A percentile compares a stretch with the other conserved stretches of the same genome.
phyloP scores from a whole-genome alignment of 2,888 invertebrate species.

The Synergus gifuensis region DNA sequence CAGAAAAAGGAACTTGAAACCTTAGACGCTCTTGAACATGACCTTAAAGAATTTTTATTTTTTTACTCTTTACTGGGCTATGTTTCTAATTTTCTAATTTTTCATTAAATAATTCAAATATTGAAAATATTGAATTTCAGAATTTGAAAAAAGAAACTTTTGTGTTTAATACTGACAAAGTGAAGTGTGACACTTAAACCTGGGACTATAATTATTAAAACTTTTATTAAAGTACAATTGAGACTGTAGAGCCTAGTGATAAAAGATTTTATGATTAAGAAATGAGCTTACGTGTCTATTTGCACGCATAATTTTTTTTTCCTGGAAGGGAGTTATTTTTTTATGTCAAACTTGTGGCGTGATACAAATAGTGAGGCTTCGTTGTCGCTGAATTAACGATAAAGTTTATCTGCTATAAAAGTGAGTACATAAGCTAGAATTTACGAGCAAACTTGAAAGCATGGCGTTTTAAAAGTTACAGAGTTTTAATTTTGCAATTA shows the following conservation, averaged over 20 bases:
- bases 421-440: constrained; percentile 10
- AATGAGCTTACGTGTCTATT: neutral
- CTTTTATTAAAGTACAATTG: neutral
- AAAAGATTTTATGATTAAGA: neutral
- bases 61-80: neutral
- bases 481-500: constrained; percentile 45
- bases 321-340: neutral
- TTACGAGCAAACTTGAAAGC: neutral
- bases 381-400: constrained; percentile 6
- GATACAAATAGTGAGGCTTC: neutral
- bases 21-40: constrained; percentile 25
- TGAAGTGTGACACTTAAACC: neutral
- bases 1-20: neutral
- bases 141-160: neutral
- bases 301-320: neutral
- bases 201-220: neutral
- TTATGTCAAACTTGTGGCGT: neutral
- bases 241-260: neutral
- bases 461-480: constrained; percentile 21
- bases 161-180: no score
- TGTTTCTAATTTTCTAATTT: neutral
- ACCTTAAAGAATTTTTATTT: neutral
- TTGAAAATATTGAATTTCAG: neutral
- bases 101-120: no score
- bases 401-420: constrained; percentile 17